Conservation (phyloP, 2,113 vertebrate species). For the Neopipo cinnamomea region DNA sequence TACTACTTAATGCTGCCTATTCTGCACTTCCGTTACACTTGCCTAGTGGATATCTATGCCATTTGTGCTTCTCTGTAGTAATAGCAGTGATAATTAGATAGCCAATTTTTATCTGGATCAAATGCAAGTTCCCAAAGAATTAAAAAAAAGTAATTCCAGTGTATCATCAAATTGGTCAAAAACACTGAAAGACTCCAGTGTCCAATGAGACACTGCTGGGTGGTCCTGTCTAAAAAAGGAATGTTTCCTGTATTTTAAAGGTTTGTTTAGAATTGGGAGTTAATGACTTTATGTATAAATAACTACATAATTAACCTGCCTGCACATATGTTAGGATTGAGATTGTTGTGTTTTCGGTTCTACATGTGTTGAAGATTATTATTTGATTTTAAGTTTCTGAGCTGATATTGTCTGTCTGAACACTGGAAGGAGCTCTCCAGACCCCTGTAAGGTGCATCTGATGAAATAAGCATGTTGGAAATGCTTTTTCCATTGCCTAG, state of each 20-base stretch:
- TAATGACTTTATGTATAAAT: not conserved
- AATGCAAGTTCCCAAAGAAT: not conserved
- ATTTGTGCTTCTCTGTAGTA: not conserved
- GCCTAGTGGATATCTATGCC: not conserved
- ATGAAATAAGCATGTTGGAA: not conserved
- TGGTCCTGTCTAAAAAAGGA: not conserved
- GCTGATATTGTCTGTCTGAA: not conserved
- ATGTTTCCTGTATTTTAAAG: not conserved
- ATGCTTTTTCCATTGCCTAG: not conserved
- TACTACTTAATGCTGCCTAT: not conserved
- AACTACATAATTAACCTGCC: not conserved
- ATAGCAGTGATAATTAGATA: not conserved
- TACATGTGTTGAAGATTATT: not conserved
- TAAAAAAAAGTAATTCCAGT: not conserved
- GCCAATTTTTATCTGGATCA: not conserved
- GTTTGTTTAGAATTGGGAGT: not conserved
- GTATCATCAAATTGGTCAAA: not conserved
- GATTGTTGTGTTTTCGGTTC: not conserved
- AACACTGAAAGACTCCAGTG: not conserved
- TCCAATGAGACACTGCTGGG: not conserved
- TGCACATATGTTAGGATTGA: not conserved
- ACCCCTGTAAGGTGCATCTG: not conserved
- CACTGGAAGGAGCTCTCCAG: not conserved
- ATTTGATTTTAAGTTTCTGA: not conserved
- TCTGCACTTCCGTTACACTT: not conserved